phyloP scores from a whole-genome alignment of 2,113 vertebrate genomes.

The Tragulus kanchil region DNA sequence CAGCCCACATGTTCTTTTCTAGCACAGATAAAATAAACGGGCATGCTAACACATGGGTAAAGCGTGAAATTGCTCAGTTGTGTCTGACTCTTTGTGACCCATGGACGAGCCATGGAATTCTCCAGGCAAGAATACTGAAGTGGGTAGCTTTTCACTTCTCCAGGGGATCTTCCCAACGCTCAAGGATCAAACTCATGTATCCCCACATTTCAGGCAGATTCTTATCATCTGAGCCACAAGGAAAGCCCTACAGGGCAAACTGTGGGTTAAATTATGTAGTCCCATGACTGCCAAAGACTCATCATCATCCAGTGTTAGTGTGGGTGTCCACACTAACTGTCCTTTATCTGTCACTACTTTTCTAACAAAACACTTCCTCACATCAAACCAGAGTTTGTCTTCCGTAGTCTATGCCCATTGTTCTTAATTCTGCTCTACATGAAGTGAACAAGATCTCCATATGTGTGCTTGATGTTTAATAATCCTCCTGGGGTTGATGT shows the following conservation, averaged over 20 bases:
- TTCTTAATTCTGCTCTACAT: background rate
- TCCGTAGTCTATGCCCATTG: background rate
- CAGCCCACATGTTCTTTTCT: background rate
- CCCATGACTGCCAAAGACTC: background rate
- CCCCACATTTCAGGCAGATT: no score
- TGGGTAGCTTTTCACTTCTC: no score
- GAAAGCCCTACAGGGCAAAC: background rate
- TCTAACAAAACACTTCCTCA: background rate
- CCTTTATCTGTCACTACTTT: background rate
- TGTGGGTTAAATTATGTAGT: background rate
- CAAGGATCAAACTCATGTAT: no score
- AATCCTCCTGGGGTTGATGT: background rate
- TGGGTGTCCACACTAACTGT: background rate
- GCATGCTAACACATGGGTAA: background rate
- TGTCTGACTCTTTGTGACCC: no score
- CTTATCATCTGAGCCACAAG: no score
- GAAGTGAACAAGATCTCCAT: background rate
- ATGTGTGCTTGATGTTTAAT: background rate
- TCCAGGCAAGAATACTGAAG: no score
- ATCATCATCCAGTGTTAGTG: background rate
- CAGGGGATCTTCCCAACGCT: no score
- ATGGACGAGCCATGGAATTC: no score
- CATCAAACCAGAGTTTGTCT: background rate
- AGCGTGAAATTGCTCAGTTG: no score
- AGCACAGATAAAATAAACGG: background rate